A percentile compares a stretch with the other conserved stretches of the same genome.
Evolutionary conservation across 1,140 invertebrate genomes (phyloP).

Genomic region (Proctacanthus coquilletti): DNA sequence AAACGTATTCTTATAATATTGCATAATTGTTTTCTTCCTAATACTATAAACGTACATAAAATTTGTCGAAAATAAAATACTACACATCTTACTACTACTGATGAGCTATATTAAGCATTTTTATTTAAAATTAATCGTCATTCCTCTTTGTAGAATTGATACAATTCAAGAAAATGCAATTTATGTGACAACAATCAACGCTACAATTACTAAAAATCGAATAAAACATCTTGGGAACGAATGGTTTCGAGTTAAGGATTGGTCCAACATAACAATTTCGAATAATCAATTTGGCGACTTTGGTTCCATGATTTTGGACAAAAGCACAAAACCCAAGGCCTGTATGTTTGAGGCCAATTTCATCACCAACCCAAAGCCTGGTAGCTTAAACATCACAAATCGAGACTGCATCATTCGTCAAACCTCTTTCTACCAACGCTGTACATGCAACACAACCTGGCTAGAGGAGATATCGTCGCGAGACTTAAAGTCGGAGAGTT

Average conservation of each 20-base stretch:
- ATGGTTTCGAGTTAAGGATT: conserved; percentile 17
- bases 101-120: no score
- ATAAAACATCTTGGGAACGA: conserved; percentile 12
- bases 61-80: no score
- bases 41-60: no score
- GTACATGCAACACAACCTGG: conserved; percentile 15
- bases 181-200: conserved; percentile 10
- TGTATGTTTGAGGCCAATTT: conserved; percentile 21
- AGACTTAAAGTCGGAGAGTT: conserved; percentile 18
- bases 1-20: no score
- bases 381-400: conserved; percentile 17
- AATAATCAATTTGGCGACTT: conserved; percentile 19
- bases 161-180: conserved; percentile 18
- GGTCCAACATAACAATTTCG: conserved; percentile 12
- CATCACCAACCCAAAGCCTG: conserved; percentile 10
- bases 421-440: conserved; percentile 10
- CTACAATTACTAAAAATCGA: conserved; percentile 13
- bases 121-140: no score
- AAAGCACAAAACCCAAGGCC: conserved; percentile 4
- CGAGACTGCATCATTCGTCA: conserved; percentile 12
- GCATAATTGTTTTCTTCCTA: no score
- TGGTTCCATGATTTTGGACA: conserved; percentile 12
- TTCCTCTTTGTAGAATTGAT: conserved; percentile 13
- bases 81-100: no score
- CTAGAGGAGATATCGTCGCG: conserved; percentile 11